Evolutionary conservation across 2,797 vertebrate species (phyloP).

Genomic region (Eulemur coronatus): DNA sequence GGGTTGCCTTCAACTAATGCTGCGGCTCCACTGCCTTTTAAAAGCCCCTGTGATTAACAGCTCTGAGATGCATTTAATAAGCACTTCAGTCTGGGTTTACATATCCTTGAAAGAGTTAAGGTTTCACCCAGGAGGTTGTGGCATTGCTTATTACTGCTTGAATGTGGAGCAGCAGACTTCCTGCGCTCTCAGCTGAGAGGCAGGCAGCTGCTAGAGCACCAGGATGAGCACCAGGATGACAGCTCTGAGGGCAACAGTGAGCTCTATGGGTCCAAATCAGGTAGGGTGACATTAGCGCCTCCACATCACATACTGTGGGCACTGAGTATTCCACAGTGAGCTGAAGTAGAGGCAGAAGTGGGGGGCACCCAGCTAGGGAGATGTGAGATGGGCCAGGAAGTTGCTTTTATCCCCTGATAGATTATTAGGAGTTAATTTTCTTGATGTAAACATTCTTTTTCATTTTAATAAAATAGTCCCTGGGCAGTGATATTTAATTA

Average conservation of each 20-base stretch:
- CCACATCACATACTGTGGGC: neutral
- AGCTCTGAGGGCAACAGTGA: neutral
- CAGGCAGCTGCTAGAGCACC: neutral
- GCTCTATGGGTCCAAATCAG: neutral
- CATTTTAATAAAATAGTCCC: neutral
- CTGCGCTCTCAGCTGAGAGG: neutral
- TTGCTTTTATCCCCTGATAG: neutral
- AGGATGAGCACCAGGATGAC: neutral
- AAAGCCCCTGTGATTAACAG: slow-evolving; percentile 43
- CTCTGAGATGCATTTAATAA: slow-evolving; percentile 57
- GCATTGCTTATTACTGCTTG: neutral
- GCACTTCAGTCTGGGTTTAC: slow-evolving; percentile 1
- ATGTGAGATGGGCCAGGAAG: neutral
- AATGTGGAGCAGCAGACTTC: neutral
- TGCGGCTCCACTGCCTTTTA: slow-evolving; percentile 2
- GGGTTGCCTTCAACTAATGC: neutral
- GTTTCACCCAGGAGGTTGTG: neutral
- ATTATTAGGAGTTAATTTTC: neutral
- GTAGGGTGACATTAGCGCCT: neutral
- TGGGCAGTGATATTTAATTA: neutral
- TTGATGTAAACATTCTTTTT: neutral
- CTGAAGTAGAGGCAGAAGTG: neutral
- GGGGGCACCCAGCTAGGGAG: neutral
- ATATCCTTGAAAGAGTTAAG: slow-evolving; percentile 51
- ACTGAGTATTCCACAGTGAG: neutral